Evolutionary conservation across 2,797 vertebrate genomes (phyloP).

Genomic region (Cirrhinus molitorella): DNA sequence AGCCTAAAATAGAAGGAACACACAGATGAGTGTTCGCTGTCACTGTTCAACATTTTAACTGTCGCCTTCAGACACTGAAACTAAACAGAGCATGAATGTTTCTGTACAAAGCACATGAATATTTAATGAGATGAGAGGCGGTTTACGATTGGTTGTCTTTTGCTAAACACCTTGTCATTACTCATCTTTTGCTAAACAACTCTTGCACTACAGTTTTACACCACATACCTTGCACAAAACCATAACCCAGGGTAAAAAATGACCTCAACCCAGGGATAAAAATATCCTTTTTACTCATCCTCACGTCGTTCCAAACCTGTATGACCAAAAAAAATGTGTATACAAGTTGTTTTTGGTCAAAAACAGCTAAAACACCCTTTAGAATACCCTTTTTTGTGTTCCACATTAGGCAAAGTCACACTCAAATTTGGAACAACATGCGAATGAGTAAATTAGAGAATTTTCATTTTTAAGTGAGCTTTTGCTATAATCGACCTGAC

Average conservation of each 20-base stretch:
- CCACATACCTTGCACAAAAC: not conserved
- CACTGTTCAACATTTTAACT: conserved; percentile 20
- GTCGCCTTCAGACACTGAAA: conserved; percentile 35
- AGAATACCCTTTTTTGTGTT: not conserved
- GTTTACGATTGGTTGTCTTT: conserved; percentile 19
- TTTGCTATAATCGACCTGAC: not conserved
- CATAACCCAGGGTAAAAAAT: not conserved
- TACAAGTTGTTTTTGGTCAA: not conserved
- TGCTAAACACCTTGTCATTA: conserved; percentile 12
- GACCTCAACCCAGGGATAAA: not conserved
- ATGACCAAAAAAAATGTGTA: too few species aligned
- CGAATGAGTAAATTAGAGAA: not conserved
- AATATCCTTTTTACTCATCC: not conserved
- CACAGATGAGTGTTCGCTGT: conserved; percentile 20
- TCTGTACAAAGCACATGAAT: conserved; percentile 31
- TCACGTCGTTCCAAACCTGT: too few species aligned
- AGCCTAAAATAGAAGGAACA: conserved; percentile 14
- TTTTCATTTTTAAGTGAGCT: not conserved
- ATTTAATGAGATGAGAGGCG: conserved; percentile 24
- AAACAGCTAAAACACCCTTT: not conserved
- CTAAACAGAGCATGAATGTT: conserved; percentile 25
- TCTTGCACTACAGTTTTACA: not conserved
- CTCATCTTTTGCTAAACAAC: not conserved
- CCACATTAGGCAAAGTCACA: not conserved
- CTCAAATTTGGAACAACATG: not conserved